Evolutionary conservation across 1,140 invertebrate species (phyloP), one percentile per base, ranked within the genome.

Genomic region (Rhagoletis pomonella): DNA sequence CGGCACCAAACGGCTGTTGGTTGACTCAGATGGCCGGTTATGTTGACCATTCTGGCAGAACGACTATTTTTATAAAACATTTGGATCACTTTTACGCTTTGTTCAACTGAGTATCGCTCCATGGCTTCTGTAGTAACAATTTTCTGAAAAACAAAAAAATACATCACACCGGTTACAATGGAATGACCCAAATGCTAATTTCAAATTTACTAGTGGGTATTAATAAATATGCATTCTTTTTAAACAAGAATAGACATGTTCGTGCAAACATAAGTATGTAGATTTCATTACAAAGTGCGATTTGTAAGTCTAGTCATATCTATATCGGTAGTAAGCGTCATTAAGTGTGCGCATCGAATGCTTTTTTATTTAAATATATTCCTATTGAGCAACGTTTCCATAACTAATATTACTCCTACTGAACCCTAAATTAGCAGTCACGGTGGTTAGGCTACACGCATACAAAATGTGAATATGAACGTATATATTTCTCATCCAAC

Each of bases 231-330:
- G 60, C 2, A 62, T 62, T 62, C 1, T 62, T 62, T 62, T 12
- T 3, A 10, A 62, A 55, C 50, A 55, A 7, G 50, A 55, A 67
- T 67, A 29, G 5, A 19, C 64, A 29, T 67, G 29, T 10, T 7
- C 29, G 29, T 67, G 5, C 1, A 19, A 4, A 14, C 64, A 2
- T 67, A 50, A 19, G 10, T 77, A 55, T 44, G 47, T 7, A 59
- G 17, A 39, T 85, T 39, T 44, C 1, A 3, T 4, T 77, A 1
- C 19, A 6, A 86, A 62, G 29, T 47, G 85, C 19, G 14, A 39
- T 44, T 62, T 86, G 39, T 17, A n/a, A 14, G 39, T 65, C 85
- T 60, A 62, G 17, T 86, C 85, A 60, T 44, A 29, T 60, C 62
- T 86, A 86, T 29, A 65, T 86, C 85, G 39, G 14, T 55, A 42